phyloP scores from a whole-genome alignment of 2,888 invertebrate genomes.

The Dynastes tityus region DNA sequence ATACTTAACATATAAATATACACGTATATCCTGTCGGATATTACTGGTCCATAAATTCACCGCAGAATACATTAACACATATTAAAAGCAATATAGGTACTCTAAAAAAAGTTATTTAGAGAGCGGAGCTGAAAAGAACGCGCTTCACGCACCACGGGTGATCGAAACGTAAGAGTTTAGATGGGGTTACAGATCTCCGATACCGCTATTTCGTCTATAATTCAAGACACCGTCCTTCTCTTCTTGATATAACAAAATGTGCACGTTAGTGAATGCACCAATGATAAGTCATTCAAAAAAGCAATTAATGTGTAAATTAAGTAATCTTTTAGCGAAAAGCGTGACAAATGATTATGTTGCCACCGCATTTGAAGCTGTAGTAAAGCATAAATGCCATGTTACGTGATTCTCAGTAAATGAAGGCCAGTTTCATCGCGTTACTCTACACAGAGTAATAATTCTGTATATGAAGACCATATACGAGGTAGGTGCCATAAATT shows the following conservation, averaged over 20 bases:
- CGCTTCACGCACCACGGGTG: conserved; percentile 33
- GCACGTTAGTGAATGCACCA: background rate
- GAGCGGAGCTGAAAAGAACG: conserved; percentile 35
- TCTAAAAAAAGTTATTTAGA: conserved; percentile 40
- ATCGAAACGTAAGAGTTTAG: conserved; percentile 13
- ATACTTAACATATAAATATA: conserved; percentile 26
- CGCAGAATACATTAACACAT: conserved; percentile 46
- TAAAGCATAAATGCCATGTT: conserved; percentile 10
- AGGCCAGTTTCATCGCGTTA: background rate
- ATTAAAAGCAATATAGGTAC: conserved; percentile 44
- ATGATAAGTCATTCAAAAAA: conserved; percentile 8
- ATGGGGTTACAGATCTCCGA: background rate
- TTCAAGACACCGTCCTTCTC: background rate
- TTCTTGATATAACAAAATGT: background rate
- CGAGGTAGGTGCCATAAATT: too few relatives aligned
- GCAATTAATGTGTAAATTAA: conserved; percentile 18
- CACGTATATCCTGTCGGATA: conserved; percentile 24
- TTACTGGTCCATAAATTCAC: conserved; percentile 38
- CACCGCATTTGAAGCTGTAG: background rate
- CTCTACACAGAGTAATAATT: too few relatives aligned
- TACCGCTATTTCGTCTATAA: conserved; percentile 1
- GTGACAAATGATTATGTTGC: conserved; percentile 23
- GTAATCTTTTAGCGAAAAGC: conserved; percentile 6
- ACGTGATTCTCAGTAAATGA: conserved; percentile 6
- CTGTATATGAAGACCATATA: too few relatives aligned